Evolutionary conservation across 2,888 invertebrate species (phyloP).

Genomic region (Endomychus coccineus): DNA sequence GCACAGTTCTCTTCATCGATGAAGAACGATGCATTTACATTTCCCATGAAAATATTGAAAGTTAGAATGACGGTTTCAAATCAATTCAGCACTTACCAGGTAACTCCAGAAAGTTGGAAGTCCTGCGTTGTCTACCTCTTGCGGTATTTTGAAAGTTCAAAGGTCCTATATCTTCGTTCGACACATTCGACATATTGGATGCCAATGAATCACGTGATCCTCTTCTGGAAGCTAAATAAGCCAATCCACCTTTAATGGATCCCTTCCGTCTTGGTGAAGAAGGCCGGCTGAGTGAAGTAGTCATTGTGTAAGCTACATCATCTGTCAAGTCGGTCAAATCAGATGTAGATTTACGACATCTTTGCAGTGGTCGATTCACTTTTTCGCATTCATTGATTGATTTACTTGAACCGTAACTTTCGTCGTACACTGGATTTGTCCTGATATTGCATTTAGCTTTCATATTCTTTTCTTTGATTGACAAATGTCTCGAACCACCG

Average conservation of each 20-base stretch:
- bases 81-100: slow-evolving; percentile 69
- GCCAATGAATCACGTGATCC: slow-evolving; percentile 67
- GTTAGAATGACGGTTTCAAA: no score
- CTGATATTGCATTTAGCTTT: slow-evolving; percentile 46
- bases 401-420: slow-evolving; percentile 39
- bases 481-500: slow-evolving; percentile 33
- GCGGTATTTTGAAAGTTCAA: slow-evolving; percentile 72
- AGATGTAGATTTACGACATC: slow-evolving; percentile 69
- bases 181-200: slow-evolving; percentile 62
- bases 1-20: no score
- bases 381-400: slow-evolving; percentile 44
- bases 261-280: slow-evolving; percentile 63
- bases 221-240: slow-evolving; percentile 78
- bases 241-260: slow-evolving; percentile 61
- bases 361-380: slow-evolving; percentile 40
- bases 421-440: slow-evolving; percentile 56
- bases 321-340: slow-evolving; percentile 61
- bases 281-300: slow-evolving; percentile 55
- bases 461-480: slow-evolving; percentile 36
- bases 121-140: slow-evolving; percentile 69
- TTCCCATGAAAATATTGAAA: no score
- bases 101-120: slow-evolving; percentile 79
- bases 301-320: slow-evolving; percentile 49
- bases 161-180: slow-evolving; percentile 76
- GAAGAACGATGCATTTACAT: no score